Evolutionary conservation across 2,888 invertebrate genomes (phyloP), one percentile per base, ranked within the genome.

Genomic region (Agapetus fuscipes): DNA sequence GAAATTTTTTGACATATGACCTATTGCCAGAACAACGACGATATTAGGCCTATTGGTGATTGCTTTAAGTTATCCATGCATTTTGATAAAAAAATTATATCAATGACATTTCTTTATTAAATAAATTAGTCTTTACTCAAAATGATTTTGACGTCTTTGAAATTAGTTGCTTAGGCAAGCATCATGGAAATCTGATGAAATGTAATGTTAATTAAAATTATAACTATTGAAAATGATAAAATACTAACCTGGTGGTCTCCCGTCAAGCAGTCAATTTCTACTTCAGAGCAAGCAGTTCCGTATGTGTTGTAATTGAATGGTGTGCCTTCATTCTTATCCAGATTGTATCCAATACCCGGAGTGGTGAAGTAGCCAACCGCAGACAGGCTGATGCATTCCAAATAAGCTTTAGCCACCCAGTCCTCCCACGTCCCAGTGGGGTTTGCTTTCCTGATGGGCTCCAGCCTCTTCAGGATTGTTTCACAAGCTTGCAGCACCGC

Each of bases 221-320:
- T n/a, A n/a, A n/a, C n/a, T n/a, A n/a, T n/a, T n/a, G n/a, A n/a
- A n/a, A n/a, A n/a, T n/a, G n/a, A n/a, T n/a, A n/a, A n/a, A n/a
- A n/a, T n/a, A n/a, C n/a, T n/a, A n/a, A n/a, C n/a, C 66, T 83
- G 80, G 61, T 95, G 93, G 56, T 95, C 94, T 5, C 95, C 95
- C 15, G 93, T 94, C 1, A 95, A 69, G 51, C 91, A 91, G 61
- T 95, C 94, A 15, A 95, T 80, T 72, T 94, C 93, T 2, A 94
- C 93, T 58, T 89, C 87, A 0, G 86, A 79, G 50, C 84, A 83
- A 4, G 87, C 89, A 1, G 77, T 86, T 1, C 94, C 95, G 56
- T 75, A 88, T 0, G 90, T 86, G 54, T 74, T 93, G 56, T 96
- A 96, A 54, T 80, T 82, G 54, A 84, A 93, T 3, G 81, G 71